Evolutionary conservation across 1,140 invertebrate species (phyloP), one percentile per base, ranked within the genome.

Genomic region (Campoletis sonorensis): DNA sequence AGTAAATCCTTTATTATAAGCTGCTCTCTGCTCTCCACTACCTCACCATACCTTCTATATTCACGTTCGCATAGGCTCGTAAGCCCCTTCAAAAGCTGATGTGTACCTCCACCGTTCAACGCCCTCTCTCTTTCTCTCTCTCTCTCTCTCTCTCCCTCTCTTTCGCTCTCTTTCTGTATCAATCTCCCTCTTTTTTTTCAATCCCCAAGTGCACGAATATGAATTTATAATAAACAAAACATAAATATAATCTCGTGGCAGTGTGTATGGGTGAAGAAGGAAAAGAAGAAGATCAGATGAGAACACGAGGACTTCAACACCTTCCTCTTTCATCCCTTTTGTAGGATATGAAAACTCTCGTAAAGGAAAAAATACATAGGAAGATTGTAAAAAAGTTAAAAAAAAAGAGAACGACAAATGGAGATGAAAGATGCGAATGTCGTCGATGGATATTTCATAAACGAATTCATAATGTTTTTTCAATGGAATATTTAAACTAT

Each of bases 1-100:
- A 70, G 26, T 70, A 70, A 70, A 70, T 70, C 67, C 67, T 70
- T 70, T 70, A 33, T 70, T 30, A 70, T 70, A 70, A 70, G 67
- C 67, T 70, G 67, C 67, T 23, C 61, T 23, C 21, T 67, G 40
- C 51, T 21, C 18, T 54, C 27, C 13, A 70, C 30, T 21, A 18
- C 11, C 18, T 1, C 4, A 27, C 13, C 67, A 67, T 27, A 27
- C 64, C 11, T n/a, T 64, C 0, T 15, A 27, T 15, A 64, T 16
- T n/a, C 30, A 15, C 30, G n/a, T 30, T 23, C 30, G 8, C 27
- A 10, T 70, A 54, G 18, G 51, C 21, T 70, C 30, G 27, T 70
- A 70, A 70, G 67, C 30, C n/a, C 13, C 67, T 70, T 33, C 27
- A 70, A 70, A 70, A 70, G 67, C 67, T 70, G n/a, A n/a, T n/a